Percentiles rank a stretch among this genome's conserved stretches.
Conservation (phyloP, 2,888 invertebrate species). For the Rhamphomyia laevipes region DNA sequence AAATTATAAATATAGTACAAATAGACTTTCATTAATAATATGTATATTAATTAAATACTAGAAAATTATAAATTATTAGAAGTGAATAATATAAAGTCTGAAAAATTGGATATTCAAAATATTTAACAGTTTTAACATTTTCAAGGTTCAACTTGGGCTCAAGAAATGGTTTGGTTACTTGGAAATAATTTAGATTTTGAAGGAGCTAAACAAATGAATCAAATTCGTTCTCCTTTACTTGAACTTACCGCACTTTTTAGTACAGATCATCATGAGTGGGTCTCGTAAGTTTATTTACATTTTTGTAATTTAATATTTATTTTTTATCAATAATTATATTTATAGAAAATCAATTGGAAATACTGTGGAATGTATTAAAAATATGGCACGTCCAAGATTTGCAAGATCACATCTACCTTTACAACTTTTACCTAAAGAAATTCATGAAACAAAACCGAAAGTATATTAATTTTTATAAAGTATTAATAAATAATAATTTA, state of each 20-base stretch:
- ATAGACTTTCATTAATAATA: not conserved
- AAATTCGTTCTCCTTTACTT: constrained; percentile 55
- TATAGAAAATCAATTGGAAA: constrained; percentile 43
- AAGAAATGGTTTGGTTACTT: constrained; percentile 88
- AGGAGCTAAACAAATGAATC: constrained; percentile 47
- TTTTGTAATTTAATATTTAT: constrained; percentile 7
- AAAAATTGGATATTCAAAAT: not conserved
- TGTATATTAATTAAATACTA: no score
- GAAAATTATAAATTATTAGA: no score
- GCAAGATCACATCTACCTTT: constrained; percentile 65
- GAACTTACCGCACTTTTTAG: constrained; percentile 56
- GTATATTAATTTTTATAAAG: constrained; percentile 33
- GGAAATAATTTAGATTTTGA: constrained; percentile 68
- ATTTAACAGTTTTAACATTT: not conserved
- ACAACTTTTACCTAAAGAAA: constrained; percentile 54
- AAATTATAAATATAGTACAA: not conserved
- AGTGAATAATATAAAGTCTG: no score
- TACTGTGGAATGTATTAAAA: constrained; percentile 58
- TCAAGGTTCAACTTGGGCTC: constrained; percentile 81
- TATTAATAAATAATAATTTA: not conserved
- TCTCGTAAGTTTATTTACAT: constrained; percentile 41
- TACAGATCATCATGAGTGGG: constrained; percentile 48
- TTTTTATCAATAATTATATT: not conserved
- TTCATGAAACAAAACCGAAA: constrained; percentile 57
- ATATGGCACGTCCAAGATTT: constrained; percentile 57